phyloP scores from a whole-genome alignment of 2,113 vertebrate species.

The Oreochromis spilurus region DNA sequence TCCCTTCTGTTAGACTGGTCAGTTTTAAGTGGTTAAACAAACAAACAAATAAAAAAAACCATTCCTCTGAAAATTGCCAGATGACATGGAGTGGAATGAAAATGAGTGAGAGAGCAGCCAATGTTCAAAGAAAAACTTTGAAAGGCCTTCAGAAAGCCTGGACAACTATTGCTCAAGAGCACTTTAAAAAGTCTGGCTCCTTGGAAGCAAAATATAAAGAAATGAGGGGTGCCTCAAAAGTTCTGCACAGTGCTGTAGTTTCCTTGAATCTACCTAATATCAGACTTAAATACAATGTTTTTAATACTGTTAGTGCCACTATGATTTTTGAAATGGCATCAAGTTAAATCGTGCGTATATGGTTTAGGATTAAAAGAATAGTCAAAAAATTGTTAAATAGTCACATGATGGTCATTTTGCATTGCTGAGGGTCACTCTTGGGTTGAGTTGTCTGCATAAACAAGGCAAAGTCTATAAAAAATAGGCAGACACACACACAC shows the following conservation, averaged over 20 bases:
- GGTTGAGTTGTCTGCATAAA: not conserved
- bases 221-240: not conserved
- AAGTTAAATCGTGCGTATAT: rapidly evolving
- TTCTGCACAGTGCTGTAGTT: not conserved
- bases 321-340: not conserved
- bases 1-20: not conserved
- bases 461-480: not conserved
- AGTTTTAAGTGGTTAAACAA: not conserved
- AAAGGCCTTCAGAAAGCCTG: not conserved
- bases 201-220: not conserved
- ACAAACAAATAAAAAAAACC: not conserved
- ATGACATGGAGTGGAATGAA: not conserved
- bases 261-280: not conserved
- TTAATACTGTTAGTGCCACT: not conserved
- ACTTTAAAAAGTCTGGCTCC: not conserved
- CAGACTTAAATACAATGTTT: not conserved
- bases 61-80: not conserved
- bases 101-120: not conserved
- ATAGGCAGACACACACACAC: not conserved
- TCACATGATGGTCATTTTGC: not conserved
- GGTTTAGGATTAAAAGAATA: not conserved
- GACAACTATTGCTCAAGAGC: not conserved
- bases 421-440: not conserved
- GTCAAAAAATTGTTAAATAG: not conserved
- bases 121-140: not conserved